A percentile compares a stretch with the other conserved stretches of the same genome.
phyloP scores from a whole-genome alignment of 2,888 invertebrate genomes.

The Latrodectus elegans region DNA sequence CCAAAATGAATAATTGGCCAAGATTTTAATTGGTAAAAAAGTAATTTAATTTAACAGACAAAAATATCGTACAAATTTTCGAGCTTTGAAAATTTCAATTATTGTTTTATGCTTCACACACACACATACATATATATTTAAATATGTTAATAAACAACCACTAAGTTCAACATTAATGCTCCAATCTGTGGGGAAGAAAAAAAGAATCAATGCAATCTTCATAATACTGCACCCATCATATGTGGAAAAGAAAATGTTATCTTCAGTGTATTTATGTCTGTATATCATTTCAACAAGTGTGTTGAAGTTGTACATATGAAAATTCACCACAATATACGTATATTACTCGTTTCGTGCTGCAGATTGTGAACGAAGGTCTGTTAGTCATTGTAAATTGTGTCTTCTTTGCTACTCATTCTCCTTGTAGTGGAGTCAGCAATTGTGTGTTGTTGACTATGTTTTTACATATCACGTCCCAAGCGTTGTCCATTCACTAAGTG shows the following conservation, averaged over 20 bases:
- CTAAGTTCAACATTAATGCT: too few species aligned
- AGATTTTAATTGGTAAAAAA: too few species aligned
- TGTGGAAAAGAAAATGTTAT: not conserved
- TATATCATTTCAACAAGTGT: not conserved
- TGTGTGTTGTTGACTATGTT: slow-evolving; percentile 56
- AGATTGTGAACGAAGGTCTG: slow-evolving; percentile 19
- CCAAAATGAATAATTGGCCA: too few species aligned
- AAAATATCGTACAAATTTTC: too few species aligned
- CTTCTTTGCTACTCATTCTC: slow-evolving; percentile 43
- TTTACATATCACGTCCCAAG: slow-evolving; percentile 65
- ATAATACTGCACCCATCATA: not conserved
- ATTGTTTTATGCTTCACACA: too few species aligned
- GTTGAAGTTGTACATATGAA: not conserved
- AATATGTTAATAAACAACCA: too few species aligned
- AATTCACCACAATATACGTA: slow-evolving; percentile 62
- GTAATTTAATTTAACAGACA: too few species aligned
- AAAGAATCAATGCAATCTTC: not conserved
- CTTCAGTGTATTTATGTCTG: not conserved
- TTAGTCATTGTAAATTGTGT: slow-evolving; percentile 54
- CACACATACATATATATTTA: too few species aligned
- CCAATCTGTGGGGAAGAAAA: too few species aligned
- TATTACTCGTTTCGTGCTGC: slow-evolving; percentile 45
- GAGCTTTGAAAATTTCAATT: too few species aligned
- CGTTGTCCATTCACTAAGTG: slow-evolving; percentile 62
- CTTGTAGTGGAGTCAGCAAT: slow-evolving; percentile 55